A percentile compares a stretch with the other conserved stretches of the same genome.
phyloP scores from a whole-genome alignment of 2,888 invertebrate genomes.

The Brenthis hecate region DNA sequence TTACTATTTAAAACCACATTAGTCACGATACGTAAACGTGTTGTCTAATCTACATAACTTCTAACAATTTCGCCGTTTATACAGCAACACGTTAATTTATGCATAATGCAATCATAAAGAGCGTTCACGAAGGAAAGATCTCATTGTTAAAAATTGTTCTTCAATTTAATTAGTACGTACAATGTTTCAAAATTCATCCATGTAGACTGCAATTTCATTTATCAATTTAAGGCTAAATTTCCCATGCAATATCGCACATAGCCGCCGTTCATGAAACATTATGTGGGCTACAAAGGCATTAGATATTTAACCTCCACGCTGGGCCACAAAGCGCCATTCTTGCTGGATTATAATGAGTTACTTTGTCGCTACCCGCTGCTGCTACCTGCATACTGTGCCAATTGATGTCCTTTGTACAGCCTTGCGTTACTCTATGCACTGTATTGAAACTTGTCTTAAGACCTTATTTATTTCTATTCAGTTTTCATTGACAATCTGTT shows the following conservation, averaged over 20 bases:
- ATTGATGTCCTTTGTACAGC: constrained; percentile 41
- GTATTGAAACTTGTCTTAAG: constrained; percentile 25
- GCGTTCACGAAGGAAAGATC: not conserved
- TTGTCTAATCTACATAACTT: not conserved
- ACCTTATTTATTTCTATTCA: not conserved
- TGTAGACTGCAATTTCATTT: constrained; percentile 38
- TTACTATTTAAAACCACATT: not conserved
- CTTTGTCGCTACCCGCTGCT: constrained; percentile 59
- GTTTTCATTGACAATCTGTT: not conserved
- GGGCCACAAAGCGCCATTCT: constrained; percentile 62
- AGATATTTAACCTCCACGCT: constrained; percentile 59
- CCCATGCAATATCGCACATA: constrained; percentile 43
- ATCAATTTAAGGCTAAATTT: constrained; percentile 42
- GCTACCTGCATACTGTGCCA: constrained; percentile 32
- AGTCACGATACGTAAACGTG: not conserved
- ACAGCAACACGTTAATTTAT: not conserved
- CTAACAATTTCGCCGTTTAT: not conserved
- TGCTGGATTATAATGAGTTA: constrained; percentile 67
- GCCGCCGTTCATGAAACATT: constrained; percentile 44
- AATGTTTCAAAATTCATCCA: constrained; percentile 30
- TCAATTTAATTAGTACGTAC: constrained; percentile 26
- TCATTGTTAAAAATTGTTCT: constrained; percentile 10
- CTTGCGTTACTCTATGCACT: constrained; percentile 17
- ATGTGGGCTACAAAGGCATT: constrained; percentile 47
- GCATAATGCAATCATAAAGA: not conserved